Conservation (phyloP, 2,888 invertebrate genomes). For the Prenolepis imparis region DNA sequence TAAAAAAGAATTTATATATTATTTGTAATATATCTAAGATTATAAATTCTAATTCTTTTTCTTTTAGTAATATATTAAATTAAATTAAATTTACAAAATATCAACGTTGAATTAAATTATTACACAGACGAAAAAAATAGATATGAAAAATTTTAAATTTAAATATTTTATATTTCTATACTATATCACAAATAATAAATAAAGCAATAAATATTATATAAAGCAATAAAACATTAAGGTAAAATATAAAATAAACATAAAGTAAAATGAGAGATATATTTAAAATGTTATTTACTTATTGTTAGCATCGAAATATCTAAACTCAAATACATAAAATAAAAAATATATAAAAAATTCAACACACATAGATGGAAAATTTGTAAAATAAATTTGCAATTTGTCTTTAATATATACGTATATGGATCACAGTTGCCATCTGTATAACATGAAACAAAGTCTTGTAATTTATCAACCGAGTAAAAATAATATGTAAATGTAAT, state of each 20-base stretch:
- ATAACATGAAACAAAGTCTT: neutral
- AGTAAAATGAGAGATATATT: neutral
- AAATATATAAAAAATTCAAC: neutral
- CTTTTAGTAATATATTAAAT: no score
- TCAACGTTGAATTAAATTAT: no score
- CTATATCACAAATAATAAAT: neutral
- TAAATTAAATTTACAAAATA: no score
- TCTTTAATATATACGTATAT: neutral
- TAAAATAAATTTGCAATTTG: neutral
- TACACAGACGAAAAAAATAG: neutral
- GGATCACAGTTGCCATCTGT: conserved; percentile 39
- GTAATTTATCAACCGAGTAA: conserved; percentile 23
- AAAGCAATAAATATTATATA: neutral
- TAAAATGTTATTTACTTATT: neutral
- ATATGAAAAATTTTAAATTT: neutral
- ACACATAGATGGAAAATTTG: neutral
- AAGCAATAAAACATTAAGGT: no score
- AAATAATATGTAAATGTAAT: neutral
- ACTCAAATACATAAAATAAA: neutral
- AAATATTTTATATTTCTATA: neutral
- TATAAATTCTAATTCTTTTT: no score
- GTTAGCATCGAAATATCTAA: neutral
- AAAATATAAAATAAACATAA: conserved; percentile 9
- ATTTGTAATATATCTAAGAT: no score
- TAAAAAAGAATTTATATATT: no score